Conservation (phyloP, 2,797 vertebrate species). For the Cetoscarus ocellatus region DNA sequence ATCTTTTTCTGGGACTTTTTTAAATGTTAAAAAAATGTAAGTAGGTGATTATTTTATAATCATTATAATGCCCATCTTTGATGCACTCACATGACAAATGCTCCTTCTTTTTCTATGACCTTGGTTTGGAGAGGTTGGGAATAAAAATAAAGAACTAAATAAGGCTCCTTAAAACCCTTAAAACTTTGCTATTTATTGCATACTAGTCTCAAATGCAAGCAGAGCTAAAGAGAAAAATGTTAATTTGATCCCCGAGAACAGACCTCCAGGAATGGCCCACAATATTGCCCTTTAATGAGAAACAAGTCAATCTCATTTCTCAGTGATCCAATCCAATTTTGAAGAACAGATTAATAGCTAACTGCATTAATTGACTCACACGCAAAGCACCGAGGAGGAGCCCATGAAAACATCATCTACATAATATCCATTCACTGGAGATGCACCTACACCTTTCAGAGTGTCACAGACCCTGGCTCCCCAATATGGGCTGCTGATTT, state of each 20-base stretch:
- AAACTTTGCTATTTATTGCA: neutral
- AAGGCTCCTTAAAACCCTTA: constrained; percentile 3
- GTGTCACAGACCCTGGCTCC: constrained; percentile 46
- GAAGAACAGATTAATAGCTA: constrained; percentile 73
- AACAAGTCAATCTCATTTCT: constrained; percentile 71
- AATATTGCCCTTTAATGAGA: constrained; percentile 52
- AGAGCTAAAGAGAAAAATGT: constrained; percentile 20
- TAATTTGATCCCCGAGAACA: constrained; percentile 3
- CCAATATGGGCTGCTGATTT: constrained; percentile 1
- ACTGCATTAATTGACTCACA: constrained; percentile 71
- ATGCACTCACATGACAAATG: no score
- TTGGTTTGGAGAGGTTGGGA: no score
- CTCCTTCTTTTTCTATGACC: no score
- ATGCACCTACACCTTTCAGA: constrained; percentile 57
- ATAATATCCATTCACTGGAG: constrained; percentile 63
- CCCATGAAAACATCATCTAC: constrained; percentile 65
- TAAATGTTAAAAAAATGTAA: no score
- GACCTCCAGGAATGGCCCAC: constrained; percentile 25
- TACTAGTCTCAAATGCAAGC: constrained; percentile 15
- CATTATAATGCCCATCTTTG: no score
- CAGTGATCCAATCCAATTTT: constrained; percentile 63
- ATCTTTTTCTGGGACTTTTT: no score
- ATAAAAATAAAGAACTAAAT: neutral
- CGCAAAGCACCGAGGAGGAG: constrained; percentile 46
- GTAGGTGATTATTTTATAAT: no score